Base-by-base conservation (phyloP, 2,888 invertebrate genomes). In the Meta bourneti region DNA sequence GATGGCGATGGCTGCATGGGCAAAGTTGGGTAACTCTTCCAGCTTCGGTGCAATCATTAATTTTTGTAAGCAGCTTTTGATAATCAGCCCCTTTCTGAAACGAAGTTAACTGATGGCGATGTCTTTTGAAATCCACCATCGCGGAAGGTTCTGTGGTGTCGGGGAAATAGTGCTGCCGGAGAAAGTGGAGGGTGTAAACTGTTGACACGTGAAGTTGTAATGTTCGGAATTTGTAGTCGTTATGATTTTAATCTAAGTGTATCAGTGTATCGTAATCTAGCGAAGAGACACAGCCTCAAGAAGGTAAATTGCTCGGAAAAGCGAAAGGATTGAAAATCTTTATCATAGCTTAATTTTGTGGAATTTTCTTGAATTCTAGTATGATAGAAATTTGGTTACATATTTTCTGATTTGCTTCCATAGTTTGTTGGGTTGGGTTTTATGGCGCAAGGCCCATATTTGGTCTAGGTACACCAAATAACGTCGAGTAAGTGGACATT, bases 1-100 rank as follows among this genome's bases (percentile, higher is more conserved):
- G 52, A 34, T 52, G 13, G 54, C 16, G 72, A 11, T 54, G 71
- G 52, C 19, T 13, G 72, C 71, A 69, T 49, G 75, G 34, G 52
- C 71, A 52, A 72, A 71, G 72, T 72, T 72, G 82, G 72, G 82
- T 13, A 72, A 51, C 71, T 52, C 82, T 72, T 52, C 72, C 20
- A 5, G 5, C 19, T 72, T 82, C 82, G 20, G 51, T 51, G 51
- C 74, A 84, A 74, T 84, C 84, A 84, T 84, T 84, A 84, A 84
- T 84, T 84, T 72, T 75, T 84, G 83, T 84, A 84, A 84, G 84
- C 84, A 74, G 84, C 84, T 84, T 84, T 84, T 75, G 84, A 74
- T 84, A 84, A 84, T 84, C 84, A 75, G 54, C 54, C 16, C 9
- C 71, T 13, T 69, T 34, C 19, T 72, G 49, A 70, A 82, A 82